These are phyloP conservation scores for Sepiola atlantica DNA, from an alignment of 2,888 invertebrate genomes.

Conservation along the genomic window DNA sequence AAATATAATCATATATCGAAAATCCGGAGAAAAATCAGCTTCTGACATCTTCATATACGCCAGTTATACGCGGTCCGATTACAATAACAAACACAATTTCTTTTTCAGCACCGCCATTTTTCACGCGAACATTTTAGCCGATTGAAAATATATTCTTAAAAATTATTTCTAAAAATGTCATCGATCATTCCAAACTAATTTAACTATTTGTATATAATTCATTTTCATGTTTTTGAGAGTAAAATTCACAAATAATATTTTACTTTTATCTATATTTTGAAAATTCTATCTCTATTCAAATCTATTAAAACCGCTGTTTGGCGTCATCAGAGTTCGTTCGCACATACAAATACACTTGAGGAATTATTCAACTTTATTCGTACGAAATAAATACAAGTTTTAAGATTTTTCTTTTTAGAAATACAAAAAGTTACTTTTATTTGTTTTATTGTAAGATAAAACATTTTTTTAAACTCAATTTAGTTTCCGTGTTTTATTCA, in stretches of 20 bases:
- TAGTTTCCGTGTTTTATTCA: too few relatives aligned
- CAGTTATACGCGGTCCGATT: background rate
- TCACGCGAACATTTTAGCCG: background rate
- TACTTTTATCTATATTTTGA: background rate
- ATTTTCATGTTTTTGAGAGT: background rate
- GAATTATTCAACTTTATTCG: too few relatives aligned
- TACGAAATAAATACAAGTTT: too few relatives aligned
- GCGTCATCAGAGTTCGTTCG: too few relatives aligned
- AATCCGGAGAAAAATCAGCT: background rate
- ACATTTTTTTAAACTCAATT: too few relatives aligned
- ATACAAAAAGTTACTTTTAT: too few relatives aligned
- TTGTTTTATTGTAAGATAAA: too few relatives aligned
- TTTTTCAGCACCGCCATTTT: conserved; percentile 32
- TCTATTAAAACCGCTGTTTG: background rate
- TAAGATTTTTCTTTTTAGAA: too few relatives aligned
- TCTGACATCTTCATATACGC: background rate
- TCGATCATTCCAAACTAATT: background rate
- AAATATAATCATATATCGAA: background rate
- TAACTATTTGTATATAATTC: background rate
- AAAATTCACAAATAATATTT: background rate
- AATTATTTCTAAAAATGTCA: background rate
- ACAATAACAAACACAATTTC: conserved; percentile 8
- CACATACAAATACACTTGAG: too few relatives aligned
- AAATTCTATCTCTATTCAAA: background rate
- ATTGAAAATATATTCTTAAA: background rate